A percentile compares a stretch with the other conserved stretches of the same genome.
These are phyloP conservation scores for Danio rerio DNA, from an alignment of 2,113 vertebrate species.

Conservation along the genomic window DNA sequence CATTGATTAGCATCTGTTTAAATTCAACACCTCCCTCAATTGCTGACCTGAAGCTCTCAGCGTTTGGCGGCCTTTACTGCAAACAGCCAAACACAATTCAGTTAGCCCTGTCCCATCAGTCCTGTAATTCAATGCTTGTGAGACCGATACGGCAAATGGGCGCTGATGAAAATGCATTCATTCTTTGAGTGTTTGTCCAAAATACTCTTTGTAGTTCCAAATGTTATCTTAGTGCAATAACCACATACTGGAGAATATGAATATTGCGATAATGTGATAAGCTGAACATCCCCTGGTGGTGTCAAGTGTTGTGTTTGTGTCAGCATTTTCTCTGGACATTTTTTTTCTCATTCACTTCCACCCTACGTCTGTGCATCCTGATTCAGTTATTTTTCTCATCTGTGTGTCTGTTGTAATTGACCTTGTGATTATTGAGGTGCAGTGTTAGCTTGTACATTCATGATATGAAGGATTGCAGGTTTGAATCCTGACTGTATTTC, in stretches of 20 bases:
- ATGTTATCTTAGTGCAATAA: slow-evolving; percentile 28
- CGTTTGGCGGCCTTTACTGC: slow-evolving; percentile 13
- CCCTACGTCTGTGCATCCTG: not conserved
- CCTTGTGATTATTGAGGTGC: not conserved
- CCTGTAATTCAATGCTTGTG: slow-evolving; percentile 39
- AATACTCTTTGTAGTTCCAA: slow-evolving; percentile 13
- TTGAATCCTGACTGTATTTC: not conserved
- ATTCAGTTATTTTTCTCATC: slow-evolving; percentile 6
- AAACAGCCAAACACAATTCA: slow-evolving; percentile 39
- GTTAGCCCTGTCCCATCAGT: slow-evolving; percentile 43
- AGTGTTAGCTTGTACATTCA: not conserved
- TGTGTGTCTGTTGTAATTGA: not conserved
- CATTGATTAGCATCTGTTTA: slow-evolving; percentile 32
- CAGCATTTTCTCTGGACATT: slow-evolving; percentile 7
- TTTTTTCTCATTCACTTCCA: not conserved
- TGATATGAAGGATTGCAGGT: not conserved
- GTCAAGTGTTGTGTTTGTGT: slow-evolving; percentile 2
- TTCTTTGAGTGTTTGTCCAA: slow-evolving; percentile 26
- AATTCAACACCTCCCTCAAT: slow-evolving; percentile 46
- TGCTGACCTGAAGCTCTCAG: slow-evolving; percentile 38
- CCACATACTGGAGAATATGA: slow-evolving; percentile 26
- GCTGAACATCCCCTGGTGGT: slow-evolving; percentile 20
- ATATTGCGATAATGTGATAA: slow-evolving; percentile 19
- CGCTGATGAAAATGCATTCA: slow-evolving; percentile 26
- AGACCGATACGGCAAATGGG: slow-evolving; percentile 24